Base-by-base conservation (phyloP, 2,113 vertebrate species). In the Osmerus mordax region DNA sequence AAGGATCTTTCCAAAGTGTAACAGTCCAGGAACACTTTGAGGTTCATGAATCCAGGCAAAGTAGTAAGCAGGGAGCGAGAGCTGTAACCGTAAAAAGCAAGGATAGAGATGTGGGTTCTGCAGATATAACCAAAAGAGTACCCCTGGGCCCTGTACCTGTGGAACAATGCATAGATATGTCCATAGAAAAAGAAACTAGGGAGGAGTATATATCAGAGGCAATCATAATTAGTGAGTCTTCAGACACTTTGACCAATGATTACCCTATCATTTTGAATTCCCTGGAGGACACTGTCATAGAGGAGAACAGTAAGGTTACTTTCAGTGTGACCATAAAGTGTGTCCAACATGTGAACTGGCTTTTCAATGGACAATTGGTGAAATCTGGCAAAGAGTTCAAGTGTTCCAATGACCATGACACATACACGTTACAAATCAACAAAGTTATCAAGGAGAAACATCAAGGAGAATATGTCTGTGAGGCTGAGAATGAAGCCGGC, bases 401-500 rank as follows among this genome's bases (percentile, higher is more conserved):
- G 93, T 96, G 95, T 93, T 94, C 90, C 7, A 91, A 91, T 88
- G 91, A 96, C 70, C 70, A 87, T 41, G 89, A 96, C 77, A 92
- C 62, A 0, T 94, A 95, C 74, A 93, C 84, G 2, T 82, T 99
- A 85, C 74, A 89, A 81, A 96, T 98, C 78, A 65, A 79, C 84
- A 87, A 89, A 82, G 90, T 89, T 63, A 80, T 83, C 0, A 84
- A 83, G 79, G 91, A 93, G 69, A 92, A 88, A 69, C 95, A 97
- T 76, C 90, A 97, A 93, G 96, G 96, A 90, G 89, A 94, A 32
- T 98, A 93, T 90, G 86, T 87, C 81, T 98, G 95, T 89, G 95
- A 97, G 91, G 95, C 92, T 3, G 85, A 93, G 83, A 98, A 94
- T 86, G 89, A 93, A 90, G 83, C 71, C n/a, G 93, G 94, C 86